Percentiles rank a stretch among this genome's conserved stretches.
Conservation (phyloP, 2,888 invertebrate genomes). For the Phyto melanocephala region DNA sequence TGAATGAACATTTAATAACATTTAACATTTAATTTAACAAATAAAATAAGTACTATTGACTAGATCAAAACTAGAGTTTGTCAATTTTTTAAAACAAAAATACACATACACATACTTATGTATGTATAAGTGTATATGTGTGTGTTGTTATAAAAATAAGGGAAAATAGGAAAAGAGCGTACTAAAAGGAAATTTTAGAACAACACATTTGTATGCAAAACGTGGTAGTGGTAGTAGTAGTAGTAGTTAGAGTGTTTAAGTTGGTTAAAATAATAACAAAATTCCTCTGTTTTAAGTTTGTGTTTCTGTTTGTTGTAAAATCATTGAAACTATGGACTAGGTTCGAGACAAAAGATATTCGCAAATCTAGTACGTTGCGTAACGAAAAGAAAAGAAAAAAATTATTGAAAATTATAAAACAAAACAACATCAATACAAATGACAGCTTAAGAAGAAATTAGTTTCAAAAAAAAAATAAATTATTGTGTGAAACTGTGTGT, state of each 20-base stretch:
- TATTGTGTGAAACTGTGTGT: slow-evolving; percentile 27
- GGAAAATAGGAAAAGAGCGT: slow-evolving; percentile 45
- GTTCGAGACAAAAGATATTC: slow-evolving; percentile 69
- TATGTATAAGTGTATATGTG: too few relatives aligned
- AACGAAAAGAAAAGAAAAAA: not conserved
- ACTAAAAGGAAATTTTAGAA: slow-evolving; percentile 30
- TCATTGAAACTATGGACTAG: slow-evolving; percentile 66
- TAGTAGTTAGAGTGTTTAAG: too few relatives aligned
- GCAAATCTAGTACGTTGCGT: slow-evolving; percentile 68
- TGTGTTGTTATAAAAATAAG: slow-evolving; percentile 2
- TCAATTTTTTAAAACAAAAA: slow-evolving; percentile 23
- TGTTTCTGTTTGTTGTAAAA: slow-evolving; percentile 6
- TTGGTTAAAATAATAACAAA: too few relatives aligned
- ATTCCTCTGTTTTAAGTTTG: not conserved
- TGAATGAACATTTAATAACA: too few relatives aligned
- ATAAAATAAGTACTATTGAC: slow-evolving; percentile 19
- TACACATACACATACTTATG: not conserved
- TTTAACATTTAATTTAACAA: slow-evolving; percentile 40
- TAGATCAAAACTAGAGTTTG: slow-evolving; percentile 28
- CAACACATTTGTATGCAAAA: not conserved
- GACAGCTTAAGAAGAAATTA: slow-evolving; percentile 7
- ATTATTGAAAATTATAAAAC: not conserved
- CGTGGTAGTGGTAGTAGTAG: not conserved
- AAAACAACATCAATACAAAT: slow-evolving; percentile 20
- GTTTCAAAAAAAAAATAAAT: not conserved